phyloP scores from a whole-genome alignment of 2,888 invertebrate genomes.

The Melitaea athalia region DNA sequence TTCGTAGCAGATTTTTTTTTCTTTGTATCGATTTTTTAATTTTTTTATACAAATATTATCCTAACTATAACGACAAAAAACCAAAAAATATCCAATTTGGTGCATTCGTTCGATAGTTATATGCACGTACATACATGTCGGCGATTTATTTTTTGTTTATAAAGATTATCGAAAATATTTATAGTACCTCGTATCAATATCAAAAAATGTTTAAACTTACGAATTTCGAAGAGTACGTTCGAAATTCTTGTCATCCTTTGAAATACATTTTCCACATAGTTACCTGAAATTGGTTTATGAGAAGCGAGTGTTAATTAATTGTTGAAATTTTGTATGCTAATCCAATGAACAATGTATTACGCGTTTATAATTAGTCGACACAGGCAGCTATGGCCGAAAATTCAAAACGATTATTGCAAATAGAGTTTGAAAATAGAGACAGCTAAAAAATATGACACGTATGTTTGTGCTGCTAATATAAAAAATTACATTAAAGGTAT shows the following conservation, averaged over 20 bases:
- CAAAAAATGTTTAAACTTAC: not conserved
- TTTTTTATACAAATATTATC: too few species aligned
- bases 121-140: too few species aligned
- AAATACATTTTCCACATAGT: not conserved
- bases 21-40: too few species aligned
- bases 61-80: too few species aligned
- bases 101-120: too few species aligned
- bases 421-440: not conserved
- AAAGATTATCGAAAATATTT: not conserved
- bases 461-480: too few species aligned
- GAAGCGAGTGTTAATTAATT: not conserved
- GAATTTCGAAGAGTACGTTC: not conserved
- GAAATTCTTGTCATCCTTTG: not conserved
- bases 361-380: not conserved
- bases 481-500: too few species aligned
- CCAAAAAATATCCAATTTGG: too few species aligned
- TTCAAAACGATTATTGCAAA: too few species aligned
- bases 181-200: not conserved
- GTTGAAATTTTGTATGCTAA: not conserved
- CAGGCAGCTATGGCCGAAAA: not conserved
- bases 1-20: too few species aligned
- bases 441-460: too few species aligned
- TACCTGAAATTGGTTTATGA: not conserved
- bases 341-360: not conserved
- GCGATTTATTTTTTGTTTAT: too few species aligned